Percentiles rank a stretch among this genome's conserved stretches.
Evolutionary conservation across 2,113 vertebrate species (phyloP).

Genomic region (Megaceryle maxima): DNA sequence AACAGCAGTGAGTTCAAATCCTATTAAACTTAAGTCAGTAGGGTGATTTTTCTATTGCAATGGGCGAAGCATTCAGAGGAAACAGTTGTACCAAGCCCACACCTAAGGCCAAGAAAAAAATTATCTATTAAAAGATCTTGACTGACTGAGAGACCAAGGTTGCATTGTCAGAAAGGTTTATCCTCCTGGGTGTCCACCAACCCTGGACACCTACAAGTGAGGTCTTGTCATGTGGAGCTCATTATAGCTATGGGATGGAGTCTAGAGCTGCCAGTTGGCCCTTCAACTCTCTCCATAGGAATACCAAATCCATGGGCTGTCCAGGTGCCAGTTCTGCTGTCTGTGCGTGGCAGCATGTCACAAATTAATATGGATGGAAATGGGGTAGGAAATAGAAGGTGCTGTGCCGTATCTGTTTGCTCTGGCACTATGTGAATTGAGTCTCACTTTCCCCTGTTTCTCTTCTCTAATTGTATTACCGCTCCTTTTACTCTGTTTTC

Average conservation of each 20-base stretch:
- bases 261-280: not conserved
- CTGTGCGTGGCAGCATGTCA: not conserved
- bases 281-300: not conserved
- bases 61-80: not conserved
- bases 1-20: conserved; percentile 26
- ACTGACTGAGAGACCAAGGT: not conserved
- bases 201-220: not conserved
- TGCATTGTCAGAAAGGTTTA: not conserved
- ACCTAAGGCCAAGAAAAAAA: not conserved
- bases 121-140: not conserved
- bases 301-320: not conserved
- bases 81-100: not conserved
- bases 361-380: not conserved
- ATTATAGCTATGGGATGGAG: not conserved
- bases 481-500: not conserved
- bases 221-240: not conserved
- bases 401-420: not conserved
- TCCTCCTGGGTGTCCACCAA: not conserved
- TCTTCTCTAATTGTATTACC: not conserved
- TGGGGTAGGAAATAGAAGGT: not conserved
- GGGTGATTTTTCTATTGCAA: conserved; percentile 1
- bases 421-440: not conserved
- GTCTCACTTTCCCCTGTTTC: not conserved
- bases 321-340: not conserved
- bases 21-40: not conserved